Conservation (phyloP, 1,140 invertebrate species). For the Eriocheir sinensis region DNA sequence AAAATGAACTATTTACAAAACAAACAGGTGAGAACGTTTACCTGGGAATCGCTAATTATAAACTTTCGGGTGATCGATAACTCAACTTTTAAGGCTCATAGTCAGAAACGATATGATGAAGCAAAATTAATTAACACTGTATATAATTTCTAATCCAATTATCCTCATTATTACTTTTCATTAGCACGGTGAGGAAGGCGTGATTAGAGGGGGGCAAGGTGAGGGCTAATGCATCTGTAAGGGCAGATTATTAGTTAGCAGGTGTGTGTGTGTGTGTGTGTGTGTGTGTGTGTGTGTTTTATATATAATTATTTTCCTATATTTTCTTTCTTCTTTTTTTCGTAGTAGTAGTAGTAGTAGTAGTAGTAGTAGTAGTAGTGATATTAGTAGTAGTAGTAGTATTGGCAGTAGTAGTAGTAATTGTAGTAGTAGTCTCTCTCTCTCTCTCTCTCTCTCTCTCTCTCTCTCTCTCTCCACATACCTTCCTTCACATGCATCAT, state of each 20-base stretch:
- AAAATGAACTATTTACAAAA: too few relatives aligned
- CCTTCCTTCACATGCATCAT: neutral
- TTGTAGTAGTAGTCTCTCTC: neutral
- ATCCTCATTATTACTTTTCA: neutral
- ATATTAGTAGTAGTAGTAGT: neutral
- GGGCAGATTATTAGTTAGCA: too few relatives aligned
- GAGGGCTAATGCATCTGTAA: too few relatives aligned
- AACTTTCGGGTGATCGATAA: slow-evolving; percentile 8
- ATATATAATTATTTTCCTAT: too few relatives aligned
- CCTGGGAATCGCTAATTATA: neutral
- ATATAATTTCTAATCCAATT: slow-evolving; percentile 11
- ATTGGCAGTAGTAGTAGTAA: neutral
- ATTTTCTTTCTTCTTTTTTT: neutral
- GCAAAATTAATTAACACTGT: neutral
- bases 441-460: neutral
- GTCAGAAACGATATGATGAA: neutral
- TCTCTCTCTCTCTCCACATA: too few relatives aligned
- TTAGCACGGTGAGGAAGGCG: neutral
- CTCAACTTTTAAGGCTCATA: neutral
- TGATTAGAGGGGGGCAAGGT: neutral
- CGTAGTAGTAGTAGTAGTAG: neutral
- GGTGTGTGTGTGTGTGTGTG: too few relatives aligned
- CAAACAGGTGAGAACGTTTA: neutral
- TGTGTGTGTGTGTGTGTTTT: too few relatives aligned
- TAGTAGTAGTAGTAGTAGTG: neutral